Conservation (phyloP, 2,113 vertebrate species). For the Oncorhynchus keta region DNA sequence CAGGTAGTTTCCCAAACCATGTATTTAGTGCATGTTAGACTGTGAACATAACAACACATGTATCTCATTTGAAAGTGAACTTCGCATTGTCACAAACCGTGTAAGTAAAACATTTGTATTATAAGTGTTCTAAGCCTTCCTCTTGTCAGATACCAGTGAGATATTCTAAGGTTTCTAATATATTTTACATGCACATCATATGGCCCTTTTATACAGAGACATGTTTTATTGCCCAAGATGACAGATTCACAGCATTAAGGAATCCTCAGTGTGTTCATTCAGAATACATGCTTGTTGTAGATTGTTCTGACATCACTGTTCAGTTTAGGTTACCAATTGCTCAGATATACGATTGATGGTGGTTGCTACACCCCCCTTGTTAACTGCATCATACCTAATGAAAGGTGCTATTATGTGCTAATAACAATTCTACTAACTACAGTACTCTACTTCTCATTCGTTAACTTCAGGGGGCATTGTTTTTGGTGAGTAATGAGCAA, state of each 20-base stretch:
- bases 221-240: not conserved
- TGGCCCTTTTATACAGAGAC: not conserved
- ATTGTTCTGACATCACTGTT: slow-evolving; percentile 22
- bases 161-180: not conserved
- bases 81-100: not conserved
- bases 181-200: not conserved
- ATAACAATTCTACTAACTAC: slow-evolving; percentile 18
- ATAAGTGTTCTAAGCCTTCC: not conserved
- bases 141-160: not conserved
- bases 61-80: too few species aligned
- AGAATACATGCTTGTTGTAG: slow-evolving; percentile 18
- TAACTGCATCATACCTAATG: slow-evolving; percentile 11
- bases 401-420: slow-evolving; percentile 37
- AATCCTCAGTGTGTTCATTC: not conserved
- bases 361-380: slow-evolving; percentile 20
- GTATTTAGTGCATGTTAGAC: not conserved
- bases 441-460: slow-evolving; percentile 27
- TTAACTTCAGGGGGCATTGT: not conserved
- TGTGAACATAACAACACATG: too few species aligned
- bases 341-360: slow-evolving; percentile 5
- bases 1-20: not conserved
- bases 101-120: not conserved
- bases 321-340: slow-evolving; percentile 19
- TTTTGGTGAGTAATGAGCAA: slow-evolving; percentile 8
- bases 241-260: not conserved